Evolutionary conservation across 1,140 invertebrate genomes (phyloP).

Genomic region (Lordiphosa mommai): DNA sequence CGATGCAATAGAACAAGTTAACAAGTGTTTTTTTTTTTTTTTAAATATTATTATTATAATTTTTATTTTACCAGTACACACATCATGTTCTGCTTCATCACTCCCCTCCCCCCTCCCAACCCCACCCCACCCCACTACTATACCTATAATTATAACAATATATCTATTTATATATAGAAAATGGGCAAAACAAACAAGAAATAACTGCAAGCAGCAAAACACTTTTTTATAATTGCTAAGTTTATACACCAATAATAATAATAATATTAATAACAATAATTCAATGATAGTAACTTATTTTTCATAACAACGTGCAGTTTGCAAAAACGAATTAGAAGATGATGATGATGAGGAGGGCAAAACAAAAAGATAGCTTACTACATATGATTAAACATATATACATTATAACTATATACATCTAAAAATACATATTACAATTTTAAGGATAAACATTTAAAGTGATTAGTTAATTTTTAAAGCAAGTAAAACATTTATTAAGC

Average conservation of each 20-base stretch:
- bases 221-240: conserved; percentile 52
- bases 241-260: conserved; percentile 58
- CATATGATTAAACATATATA: conserved; percentile 54
- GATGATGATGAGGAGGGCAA: conserved; percentile 1
- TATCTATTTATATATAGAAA: conserved; percentile 40
- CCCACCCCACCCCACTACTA: conserved; percentile 14
- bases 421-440: conserved; percentile 55
- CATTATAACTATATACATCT: conserved; percentile 61
- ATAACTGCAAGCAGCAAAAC: conserved; percentile 26
- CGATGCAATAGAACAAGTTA: conserved; percentile 79
- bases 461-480: conserved; percentile 71
- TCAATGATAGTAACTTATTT: conserved; percentile 70
- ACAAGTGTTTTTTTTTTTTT: conserved; percentile 20
- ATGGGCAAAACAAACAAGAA: conserved; percentile 51
- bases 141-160: conserved; percentile 57
- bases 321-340: too few relatives aligned
- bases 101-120: conserved; percentile 1
- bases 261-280: too few relatives aligned
- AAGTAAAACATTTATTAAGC: conserved; percentile 50
- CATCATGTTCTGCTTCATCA: conserved; percentile 64
- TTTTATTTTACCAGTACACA: conserved; percentile 34
- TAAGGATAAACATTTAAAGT: conserved; percentile 55
- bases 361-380: conserved; percentile 54
- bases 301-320: conserved; percentile 32
- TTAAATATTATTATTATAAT: conserved; percentile 2